Evolutionary conservation across 1,140 invertebrate species (phyloP).

Genomic region (Rhopalosiphum padi): DNA sequence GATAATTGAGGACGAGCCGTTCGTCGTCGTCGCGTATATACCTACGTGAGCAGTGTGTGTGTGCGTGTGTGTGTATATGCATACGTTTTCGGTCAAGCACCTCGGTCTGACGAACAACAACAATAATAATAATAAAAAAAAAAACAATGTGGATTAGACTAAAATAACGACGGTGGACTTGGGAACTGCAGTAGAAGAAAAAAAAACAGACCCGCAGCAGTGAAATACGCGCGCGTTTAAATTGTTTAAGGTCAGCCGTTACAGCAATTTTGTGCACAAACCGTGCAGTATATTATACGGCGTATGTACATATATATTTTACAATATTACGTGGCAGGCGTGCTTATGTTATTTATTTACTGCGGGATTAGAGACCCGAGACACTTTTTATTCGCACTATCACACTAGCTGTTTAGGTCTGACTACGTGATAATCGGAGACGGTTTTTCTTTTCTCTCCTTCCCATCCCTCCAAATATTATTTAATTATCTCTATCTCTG

Average conservation of each 20-base stretch:
- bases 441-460: not conserved
- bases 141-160: not conserved
- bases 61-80: too few species aligned
- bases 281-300: not conserved
- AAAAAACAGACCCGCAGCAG: not conserved
- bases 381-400: not conserved
- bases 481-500: not conserved
- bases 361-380: not conserved
- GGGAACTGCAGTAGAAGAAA: not conserved
- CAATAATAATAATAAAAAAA: constrained; percentile 9
- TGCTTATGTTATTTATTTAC: not conserved
- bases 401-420: too few species aligned
- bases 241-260: constrained; percentile 37
- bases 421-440: not conserved
- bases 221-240: constrained; percentile 17
- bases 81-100: constrained; percentile 50
- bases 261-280: constrained; percentile 19
- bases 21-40: not conserved
- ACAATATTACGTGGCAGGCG: not conserved
- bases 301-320: not conserved
- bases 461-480: not conserved
- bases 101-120: not conserved
- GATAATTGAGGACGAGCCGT: not conserved
- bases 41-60: not conserved
- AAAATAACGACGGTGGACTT: not conserved